Percentiles rank a stretch among this genome's conserved stretches.
phyloP scores from a whole-genome alignment of 2,797 vertebrate genomes.

The Gymnodraco acuticeps region DNA sequence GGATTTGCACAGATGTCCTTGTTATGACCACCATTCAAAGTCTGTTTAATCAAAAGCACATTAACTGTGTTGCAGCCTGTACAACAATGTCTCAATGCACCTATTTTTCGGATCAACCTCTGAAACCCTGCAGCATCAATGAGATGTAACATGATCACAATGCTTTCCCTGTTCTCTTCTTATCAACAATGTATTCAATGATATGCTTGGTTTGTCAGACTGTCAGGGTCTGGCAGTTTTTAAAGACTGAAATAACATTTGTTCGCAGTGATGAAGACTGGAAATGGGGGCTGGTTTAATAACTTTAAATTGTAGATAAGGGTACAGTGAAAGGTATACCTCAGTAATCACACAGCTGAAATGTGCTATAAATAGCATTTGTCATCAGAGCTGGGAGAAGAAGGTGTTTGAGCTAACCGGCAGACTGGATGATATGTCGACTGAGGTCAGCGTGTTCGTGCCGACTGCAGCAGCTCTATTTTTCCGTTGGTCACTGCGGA shows the following conservation, averaged over 20 bases:
- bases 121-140: conserved; percentile 36
- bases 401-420: conserved; percentile 73
- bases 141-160: conserved; percentile 50
- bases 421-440: conserved; percentile 66
- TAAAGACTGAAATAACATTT: conserved; percentile 67
- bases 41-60: conserved; percentile 55
- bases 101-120: conserved; percentile 23
- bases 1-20: not conserved
- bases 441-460: conserved; percentile 71
- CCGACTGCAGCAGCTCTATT: conserved; percentile 58
- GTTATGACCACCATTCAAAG: not conserved
- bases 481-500: conserved; percentile 77
- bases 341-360: conserved; percentile 65
- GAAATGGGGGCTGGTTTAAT: conserved; percentile 66
- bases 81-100: conserved; percentile 37
- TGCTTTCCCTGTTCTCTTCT: conserved; percentile 40
- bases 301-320: conserved; percentile 76
- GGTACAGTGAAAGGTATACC: conserved; percentile 76
- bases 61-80: conserved; percentile 22
- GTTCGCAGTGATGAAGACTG: conserved; percentile 41
- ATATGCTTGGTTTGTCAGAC: conserved; percentile 56
- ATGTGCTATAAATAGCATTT: conserved; percentile 83
- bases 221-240: conserved; percentile 55
- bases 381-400: conserved; percentile 78
- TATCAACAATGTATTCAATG: conserved; percentile 30